Evolutionary conservation across 2,113 vertebrate species (phyloP).

Genomic region (Esox niger): DNA sequence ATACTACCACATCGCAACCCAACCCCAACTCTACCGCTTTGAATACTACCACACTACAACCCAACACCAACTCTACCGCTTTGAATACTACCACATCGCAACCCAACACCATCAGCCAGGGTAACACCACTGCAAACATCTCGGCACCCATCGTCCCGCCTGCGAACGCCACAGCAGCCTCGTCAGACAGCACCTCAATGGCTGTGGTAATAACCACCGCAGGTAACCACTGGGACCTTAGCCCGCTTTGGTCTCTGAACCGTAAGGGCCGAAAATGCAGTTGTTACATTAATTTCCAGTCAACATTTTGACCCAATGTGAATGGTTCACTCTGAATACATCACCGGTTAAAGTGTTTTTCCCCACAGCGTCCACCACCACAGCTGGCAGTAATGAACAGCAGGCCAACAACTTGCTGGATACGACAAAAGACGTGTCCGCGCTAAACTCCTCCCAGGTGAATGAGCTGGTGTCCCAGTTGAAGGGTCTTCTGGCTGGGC

Average conservation of each 20-base stretch:
- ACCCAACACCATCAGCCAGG: background rate
- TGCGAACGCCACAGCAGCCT: background rate
- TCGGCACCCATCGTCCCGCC: background rate
- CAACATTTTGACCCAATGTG: background rate
- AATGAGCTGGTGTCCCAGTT: slow-evolving; percentile 76
- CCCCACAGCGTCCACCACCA: too few species aligned
- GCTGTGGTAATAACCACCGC: background rate
- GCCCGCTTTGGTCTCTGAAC: background rate
- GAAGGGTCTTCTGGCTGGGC: slow-evolving; percentile 73
- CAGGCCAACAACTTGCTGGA: slow-evolving; percentile 50
- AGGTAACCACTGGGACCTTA: background rate
- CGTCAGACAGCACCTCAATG: background rate
- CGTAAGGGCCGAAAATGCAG: background rate
- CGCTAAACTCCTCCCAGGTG: slow-evolving; percentile 70
- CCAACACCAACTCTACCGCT: slow-evolving; percentile 1
- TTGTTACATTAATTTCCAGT: background rate
- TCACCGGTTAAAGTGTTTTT: background rate
- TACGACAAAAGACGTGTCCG: slow-evolving; percentile 42
- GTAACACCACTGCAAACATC: background rate
- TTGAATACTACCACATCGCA: background rate
- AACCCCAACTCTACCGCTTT: too few species aligned
- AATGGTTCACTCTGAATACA: background rate
- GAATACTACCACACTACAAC: background rate
- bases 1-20: background rate
- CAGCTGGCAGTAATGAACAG: slow-evolving; percentile 22